Evolutionary conservation across 2,888 invertebrate species (phyloP), one percentile per base, ranked within the genome.

Genomic region (Priocnemis perturbator): DNA sequence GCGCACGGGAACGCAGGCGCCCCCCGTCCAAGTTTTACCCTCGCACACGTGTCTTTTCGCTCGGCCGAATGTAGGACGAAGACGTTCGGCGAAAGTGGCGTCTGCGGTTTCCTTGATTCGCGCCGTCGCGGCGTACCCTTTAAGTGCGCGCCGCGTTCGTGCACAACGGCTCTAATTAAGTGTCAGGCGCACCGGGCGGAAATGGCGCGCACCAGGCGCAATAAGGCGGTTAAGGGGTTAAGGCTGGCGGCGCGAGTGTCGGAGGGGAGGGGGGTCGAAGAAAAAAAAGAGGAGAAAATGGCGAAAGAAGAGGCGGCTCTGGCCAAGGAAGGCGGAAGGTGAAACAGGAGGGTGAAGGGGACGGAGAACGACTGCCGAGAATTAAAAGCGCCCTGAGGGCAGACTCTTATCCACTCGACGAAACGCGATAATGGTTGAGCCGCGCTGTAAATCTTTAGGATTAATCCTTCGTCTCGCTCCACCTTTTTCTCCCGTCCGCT

Each of bases 381-480:
- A 79, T 79, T 79, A 79, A 79, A 79, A 79, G 78, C 37, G 37
- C 76, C 80, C 71, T 68, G 74, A 78, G 80, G 73, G 73, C 71
- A 72, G 73, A 68, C 64, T 64, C 77, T 78, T 81, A 80, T 80
- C 78, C 81, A 81, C 72, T 81, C 77, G 81, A 76, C 74, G 77
- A 73, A 79, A 81, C 69, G 81, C 77, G 81, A 81, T 81, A 77
- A 77, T 75, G 76, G 76, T 67, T 73, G 66, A 81, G 81, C 77
- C 69, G 62, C 50, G 78, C 77, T 81, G 74, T 81, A 79, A 81
- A 79, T 81, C 81, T 81, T 81, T 70, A 64, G 77, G 73, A 79
- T 81, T 81, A 81, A 81, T 74, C 78, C 72, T 65, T 62, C 60
- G 68, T 26, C 58, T n/a, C n/a, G n/a, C n/a, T 50, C 50, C 50